These are phyloP conservation scores for Elaphurus davidianus DNA, from an alignment of 2,113 vertebrate species.

Conservation along the genomic window DNA sequence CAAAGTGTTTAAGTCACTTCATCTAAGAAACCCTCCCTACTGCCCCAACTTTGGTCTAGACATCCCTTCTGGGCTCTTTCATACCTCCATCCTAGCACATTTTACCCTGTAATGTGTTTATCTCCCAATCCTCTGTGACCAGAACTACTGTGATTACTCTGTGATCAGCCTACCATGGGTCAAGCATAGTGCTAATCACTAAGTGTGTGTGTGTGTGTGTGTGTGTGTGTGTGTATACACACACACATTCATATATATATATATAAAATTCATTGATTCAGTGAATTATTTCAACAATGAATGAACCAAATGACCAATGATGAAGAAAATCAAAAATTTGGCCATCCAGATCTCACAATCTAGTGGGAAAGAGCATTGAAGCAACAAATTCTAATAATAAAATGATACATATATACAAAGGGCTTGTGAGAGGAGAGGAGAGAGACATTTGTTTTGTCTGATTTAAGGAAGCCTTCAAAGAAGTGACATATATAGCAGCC, in stretches of 20 bases:
- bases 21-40: background rate
- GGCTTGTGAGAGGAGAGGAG: background rate
- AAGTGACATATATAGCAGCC: background rate
- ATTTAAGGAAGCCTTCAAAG: conserved; percentile 6
- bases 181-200: background rate
- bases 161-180: background rate
- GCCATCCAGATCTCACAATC: background rate
- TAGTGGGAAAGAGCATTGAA: background rate
- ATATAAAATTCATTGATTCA: background rate
- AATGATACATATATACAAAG: background rate
- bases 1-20: background rate
- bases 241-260: too few species aligned
- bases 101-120: background rate
- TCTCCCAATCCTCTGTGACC: background rate
- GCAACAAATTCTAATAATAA: background rate
- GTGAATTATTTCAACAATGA: background rate
- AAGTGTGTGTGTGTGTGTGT: background rate
- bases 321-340: background rate
- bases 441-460: background rate
- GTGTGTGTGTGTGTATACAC: background rate
- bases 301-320: background rate
- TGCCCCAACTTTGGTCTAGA: background rate
- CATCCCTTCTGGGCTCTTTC: background rate
- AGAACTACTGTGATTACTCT: background rate
- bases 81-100: background rate